Evolutionary conservation across 2,888 invertebrate genomes (phyloP), one percentile per base, ranked within the genome.

Genomic region (Zonitis immaculata): DNA sequence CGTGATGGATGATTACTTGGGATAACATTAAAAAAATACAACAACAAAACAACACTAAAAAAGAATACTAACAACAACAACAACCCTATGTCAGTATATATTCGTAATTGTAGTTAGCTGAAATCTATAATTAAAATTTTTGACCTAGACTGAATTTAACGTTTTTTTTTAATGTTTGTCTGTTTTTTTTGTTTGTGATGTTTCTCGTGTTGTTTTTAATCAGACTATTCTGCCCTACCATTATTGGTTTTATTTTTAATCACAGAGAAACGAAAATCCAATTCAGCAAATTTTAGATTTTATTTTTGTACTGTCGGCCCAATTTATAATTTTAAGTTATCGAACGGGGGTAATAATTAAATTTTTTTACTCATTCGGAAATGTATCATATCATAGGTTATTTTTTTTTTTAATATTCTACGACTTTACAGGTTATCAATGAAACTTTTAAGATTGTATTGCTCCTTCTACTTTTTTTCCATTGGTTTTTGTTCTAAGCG

Each of bases 51-150:
- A 52, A 51, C 51, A 54, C 57, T 57, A 57, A 51, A 42, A 26
- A 28, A 42, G 6, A 30, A 56, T 57, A 57, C 53, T 54, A 49
- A 45, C 51, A 45, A 39, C 60, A 54, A 54, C 59, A 57, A 54
- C 62, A 59, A 61, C 67, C 66, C 64, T 62, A 56, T 56, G 52
- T 57, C 59, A 54, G 56, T 57, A 53, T 63, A n/a, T n/a, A n/a
- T n/a, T 61, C 65, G 69, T 72, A 69, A 70, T 72, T 71, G 67
- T 66, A 65, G 14, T 69, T 66, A 64, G 65, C 67, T 69, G 67
- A 68, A 72, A 71, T 69, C 71, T 69, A 71, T 71, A 71, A 73
- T 72, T 71, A 70, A 70, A 70, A 70, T 68, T 70, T 68, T 66
- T 66, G 63, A 62, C 65, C 64, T 35, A 9, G 16, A 32, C 4